Evolutionary conservation across 2,888 invertebrate genomes (phyloP), one percentile per base, ranked within the genome.

Genomic region (Lycophotia porphyrea): DNA sequence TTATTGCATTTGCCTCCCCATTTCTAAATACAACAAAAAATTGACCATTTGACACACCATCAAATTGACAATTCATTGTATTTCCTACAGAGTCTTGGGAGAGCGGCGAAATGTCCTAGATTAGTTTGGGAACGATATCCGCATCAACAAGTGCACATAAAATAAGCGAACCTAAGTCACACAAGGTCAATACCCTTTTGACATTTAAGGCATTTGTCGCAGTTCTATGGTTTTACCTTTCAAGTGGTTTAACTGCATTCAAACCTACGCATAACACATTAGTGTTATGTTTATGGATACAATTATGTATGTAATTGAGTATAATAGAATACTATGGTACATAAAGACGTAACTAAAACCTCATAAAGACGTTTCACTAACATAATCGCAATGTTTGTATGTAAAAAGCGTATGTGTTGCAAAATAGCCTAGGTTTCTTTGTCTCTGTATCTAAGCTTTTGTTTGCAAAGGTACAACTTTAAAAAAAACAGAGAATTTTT

Each of bases 151-250:
- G 49, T 44, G 9, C 27, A 49, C 31, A 15, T 15, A 21, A 9
- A 65, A 21, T 27, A 34, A 31, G 39, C 13, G 31, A 55, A 39
- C 21, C 0, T 13, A 74, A 27, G 31, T 44, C 8, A 47, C 1
- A 34, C 44, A 78, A 71, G 58, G 66, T 83, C 68, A 47, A 55
- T 15, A 47, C 34, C 65, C 73, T 69, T 61, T 72, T 78, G 64
- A 65, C 64, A 68, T 55, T 65, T 76, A 82, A 15, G 65, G 27
- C 21, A 47, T 31, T 27, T 24, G n/a, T 44, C 24, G 9, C 47
- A 71, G 24, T n/a, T n/a, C 5, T 13, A 31, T 58, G 44, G 36
- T 44, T 64, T n/a, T 49, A 42, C n/a, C 13, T 65, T 47, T 61
- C 34, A 82, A 55, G n/a, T 63, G 9, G 21, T 55, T 39, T 47